These are phyloP conservation scores for Pammene aurita DNA, from an alignment of 2,888 invertebrate species.

Conservation along the genomic window DNA sequence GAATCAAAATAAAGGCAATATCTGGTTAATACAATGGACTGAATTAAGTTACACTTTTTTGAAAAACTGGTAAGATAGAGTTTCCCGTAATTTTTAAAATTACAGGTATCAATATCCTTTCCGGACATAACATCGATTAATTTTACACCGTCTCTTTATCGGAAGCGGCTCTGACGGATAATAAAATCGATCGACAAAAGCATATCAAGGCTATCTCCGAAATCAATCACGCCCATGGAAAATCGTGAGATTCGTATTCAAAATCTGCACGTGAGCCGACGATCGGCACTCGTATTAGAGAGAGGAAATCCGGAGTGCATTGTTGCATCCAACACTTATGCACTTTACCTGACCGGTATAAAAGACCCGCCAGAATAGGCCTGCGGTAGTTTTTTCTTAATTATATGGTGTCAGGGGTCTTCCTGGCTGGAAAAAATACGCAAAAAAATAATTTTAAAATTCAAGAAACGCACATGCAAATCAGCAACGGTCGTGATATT, in stretches of 20 bases:
- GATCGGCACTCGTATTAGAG: constrained; percentile 78
- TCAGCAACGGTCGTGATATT: constrained; percentile 71
- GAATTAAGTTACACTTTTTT: too few relatives aligned
- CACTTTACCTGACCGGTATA: constrained; percentile 80
- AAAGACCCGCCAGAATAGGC: constrained; percentile 63
- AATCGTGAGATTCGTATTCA: constrained; percentile 71
- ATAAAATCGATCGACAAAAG: constrained; percentile 58
- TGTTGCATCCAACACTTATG: constrained; percentile 76
- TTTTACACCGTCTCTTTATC: constrained; percentile 42
- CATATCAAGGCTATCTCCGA: constrained; percentile 71
- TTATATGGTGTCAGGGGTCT: constrained; percentile 68
- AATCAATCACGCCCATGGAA: constrained; percentile 83
- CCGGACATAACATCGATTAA: constrained; percentile 25
- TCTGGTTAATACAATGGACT: too few relatives aligned
- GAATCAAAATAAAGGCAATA: too few relatives aligned
- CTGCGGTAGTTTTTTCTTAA: constrained; percentile 70
- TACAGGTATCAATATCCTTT: constrained; percentile 23
- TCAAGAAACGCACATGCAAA: constrained; percentile 69
- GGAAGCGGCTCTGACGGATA: constrained; percentile 55
- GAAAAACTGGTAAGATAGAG: not conserved
- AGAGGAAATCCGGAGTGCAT: constrained; percentile 81
- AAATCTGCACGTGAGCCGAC: constrained; percentile 80
- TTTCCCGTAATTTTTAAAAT: constrained; percentile 12
- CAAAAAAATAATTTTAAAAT: constrained; percentile 51
- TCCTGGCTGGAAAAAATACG: constrained; percentile 50